Evolutionary conservation across 2,113 vertebrate species (phyloP).

Genomic region (Colinus virginianus): DNA sequence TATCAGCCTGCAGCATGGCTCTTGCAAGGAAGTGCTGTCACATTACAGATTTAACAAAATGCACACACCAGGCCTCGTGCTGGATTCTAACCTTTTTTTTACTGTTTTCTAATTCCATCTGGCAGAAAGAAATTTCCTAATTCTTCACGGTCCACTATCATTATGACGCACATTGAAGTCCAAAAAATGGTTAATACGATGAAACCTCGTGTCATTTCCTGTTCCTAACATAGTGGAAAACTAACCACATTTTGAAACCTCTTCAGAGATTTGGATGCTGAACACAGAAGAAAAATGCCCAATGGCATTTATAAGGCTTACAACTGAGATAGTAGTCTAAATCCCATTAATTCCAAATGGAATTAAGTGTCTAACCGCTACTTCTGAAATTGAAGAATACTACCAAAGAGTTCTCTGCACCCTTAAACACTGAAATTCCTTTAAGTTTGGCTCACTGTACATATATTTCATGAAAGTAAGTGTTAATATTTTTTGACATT

Average conservation of each 20-base stretch:
- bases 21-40: neutral
- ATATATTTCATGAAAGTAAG: neutral
- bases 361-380: neutral
- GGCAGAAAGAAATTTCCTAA: neutral
- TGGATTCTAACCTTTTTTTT: neutral
- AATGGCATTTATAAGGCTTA: neutral
- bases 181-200: neutral
- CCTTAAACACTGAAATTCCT: neutral
- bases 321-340: neutral
- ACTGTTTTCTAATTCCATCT: neutral
- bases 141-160: neutral
- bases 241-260: neutral
- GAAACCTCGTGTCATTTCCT: constrained; percentile 11
- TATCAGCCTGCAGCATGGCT: neutral
- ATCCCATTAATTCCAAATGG: neutral
- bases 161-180: neutral
- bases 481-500: neutral
- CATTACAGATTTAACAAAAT: neutral
- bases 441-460: neutral
- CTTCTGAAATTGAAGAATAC: neutral
- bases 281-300: neutral
- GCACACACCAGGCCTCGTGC: accelerated
- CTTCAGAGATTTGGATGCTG: neutral
- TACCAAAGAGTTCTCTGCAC: neutral
- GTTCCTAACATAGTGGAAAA: neutral